Base-by-base conservation (phyloP, 2,888 invertebrate genomes). In the Hofmannophila pseudospretella region DNA sequence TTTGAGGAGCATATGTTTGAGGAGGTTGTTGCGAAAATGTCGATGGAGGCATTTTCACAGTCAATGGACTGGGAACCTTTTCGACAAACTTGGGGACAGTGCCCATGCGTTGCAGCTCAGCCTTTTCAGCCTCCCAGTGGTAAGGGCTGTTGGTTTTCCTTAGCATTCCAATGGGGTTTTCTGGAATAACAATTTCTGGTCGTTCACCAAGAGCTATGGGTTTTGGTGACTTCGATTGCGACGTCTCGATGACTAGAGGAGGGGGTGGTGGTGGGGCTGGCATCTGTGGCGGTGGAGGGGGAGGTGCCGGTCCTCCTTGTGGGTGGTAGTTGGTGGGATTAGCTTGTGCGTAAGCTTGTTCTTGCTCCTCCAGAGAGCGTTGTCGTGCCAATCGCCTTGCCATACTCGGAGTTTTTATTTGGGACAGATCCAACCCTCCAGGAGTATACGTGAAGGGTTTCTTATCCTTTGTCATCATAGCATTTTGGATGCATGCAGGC, bases 401-500 rank as follows among this genome's bases (percentile, higher is more conserved):
- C 96, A 97, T 96, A 53, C 96, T 90, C 7, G 96, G 96, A 36
- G 96, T 96, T 45, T 92, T 90, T 43, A 97, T 96, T 79, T 97
- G 96, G 7, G 96, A 95, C 34, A 97, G 87, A 74, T 97, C 96
- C 41, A 97, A 89, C 47, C 97, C 97, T 10, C 97, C 96, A 1
- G 97, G 97, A 10, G 96, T 96, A 74, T 97, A 97, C n/a, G 97
- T 97, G 72, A 97, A 97, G 7, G 97, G 97, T 66, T 97, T 97
- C 78, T 97, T 97, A 78, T 97, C 97, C 80, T 96, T 96, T 59
- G 95, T 95, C 93, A 96, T 93, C 95, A 96, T 96, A 20, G 96
- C 96, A 74, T 96, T 95, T 71, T 96, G 96, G 39, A 97, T 94
- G 55, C 96, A 95, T 47, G 94, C 92, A 44, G 97, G 97, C 28